Evolutionary conservation across 2,113 vertebrate species (phyloP), one percentile per base, ranked within the genome.

Genomic region (Speoplatyrhinus poulsoni): DNA sequence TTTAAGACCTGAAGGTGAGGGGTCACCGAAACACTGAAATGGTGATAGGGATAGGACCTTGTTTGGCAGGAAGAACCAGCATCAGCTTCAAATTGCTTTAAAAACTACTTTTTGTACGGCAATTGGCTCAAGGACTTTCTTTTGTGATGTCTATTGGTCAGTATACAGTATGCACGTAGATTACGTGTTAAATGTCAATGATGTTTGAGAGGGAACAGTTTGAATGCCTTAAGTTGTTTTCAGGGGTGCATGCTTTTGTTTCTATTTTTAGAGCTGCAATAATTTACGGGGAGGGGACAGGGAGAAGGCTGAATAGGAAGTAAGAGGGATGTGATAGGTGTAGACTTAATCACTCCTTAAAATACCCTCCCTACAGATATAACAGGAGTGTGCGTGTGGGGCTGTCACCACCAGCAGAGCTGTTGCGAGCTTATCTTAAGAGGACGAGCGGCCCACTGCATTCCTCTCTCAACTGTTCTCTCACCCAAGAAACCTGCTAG

Each of bases 1-100:
- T 91, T 82, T 85, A 89, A 87, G 62, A 72, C 65, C 75, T 12
- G 83, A 86, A 91, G 89, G 87, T 89, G 82, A 70, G 69, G 80
- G 82, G 83, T 88, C 86, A 88, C 12, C 63, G 72, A 76, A 70
- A 64, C 75, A 80, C 60, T 77, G 82, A 79, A 68, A 81, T 75
- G 80, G 26, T 62, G 61, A 46, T 52, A 75, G 10, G 1, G 60
- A 62, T 67, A 26, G 26, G 26, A 26, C 26, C 26, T 26, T 26
- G 26, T 26, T 26, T 26, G 26, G 55, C 53, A 53, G 54, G 17
- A 46, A 19, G 19, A 77, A 3, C 46, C 26, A 60, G 32, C 59
- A n/a, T 16, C 59, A 46, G 41, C 59, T 12, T 15, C 15, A 13
- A 13, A 33, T 19, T 32, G 19, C 7, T 11, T 59, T 11, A 13